Conservation (phyloP, 2,113 vertebrate genomes). For the Sorex fumeus region DNA sequence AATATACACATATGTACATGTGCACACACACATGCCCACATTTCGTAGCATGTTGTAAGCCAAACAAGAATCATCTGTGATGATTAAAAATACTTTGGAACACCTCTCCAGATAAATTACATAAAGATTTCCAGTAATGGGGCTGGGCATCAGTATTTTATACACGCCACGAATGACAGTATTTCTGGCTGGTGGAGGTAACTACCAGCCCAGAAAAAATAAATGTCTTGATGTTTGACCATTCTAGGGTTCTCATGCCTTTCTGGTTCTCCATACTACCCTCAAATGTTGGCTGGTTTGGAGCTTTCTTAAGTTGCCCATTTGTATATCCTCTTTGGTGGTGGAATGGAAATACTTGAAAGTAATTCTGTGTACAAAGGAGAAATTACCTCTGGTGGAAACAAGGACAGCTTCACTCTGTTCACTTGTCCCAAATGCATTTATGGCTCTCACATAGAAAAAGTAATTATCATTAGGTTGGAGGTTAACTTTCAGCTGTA, state of each 20-base stretch:
- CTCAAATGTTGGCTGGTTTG: background rate
- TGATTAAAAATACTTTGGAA: background rate
- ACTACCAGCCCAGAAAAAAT: conserved; percentile 54
- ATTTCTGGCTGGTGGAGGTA: background rate
- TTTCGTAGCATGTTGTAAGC: background rate
- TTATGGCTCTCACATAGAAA: conserved; percentile 96
- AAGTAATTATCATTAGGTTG: conserved; percentile 97
- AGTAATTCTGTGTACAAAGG: background rate
- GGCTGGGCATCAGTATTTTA: background rate
- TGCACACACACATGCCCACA: background rate
- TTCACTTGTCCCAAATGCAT: conserved; percentile 94
- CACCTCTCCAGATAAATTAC: background rate
- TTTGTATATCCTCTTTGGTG: background rate
- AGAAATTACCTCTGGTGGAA: conserved; percentile 95
- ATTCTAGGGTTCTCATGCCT: background rate
- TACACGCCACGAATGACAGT: background rate
- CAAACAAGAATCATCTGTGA: background rate
- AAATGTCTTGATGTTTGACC: background rate
- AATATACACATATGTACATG: background rate
- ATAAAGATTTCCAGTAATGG: background rate
- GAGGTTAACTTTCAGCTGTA: conserved; percentile 93
- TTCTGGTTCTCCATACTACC: no score
- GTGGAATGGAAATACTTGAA: background rate
- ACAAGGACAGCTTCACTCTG: conserved; percentile 97
- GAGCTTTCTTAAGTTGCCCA: background rate